Percentiles rank a stretch among this genome's conserved stretches.
These are phyloP conservation scores for Egretta garzetta DNA, from an alignment of 2,113 vertebrate genomes.

Conservation along the genomic window DNA sequence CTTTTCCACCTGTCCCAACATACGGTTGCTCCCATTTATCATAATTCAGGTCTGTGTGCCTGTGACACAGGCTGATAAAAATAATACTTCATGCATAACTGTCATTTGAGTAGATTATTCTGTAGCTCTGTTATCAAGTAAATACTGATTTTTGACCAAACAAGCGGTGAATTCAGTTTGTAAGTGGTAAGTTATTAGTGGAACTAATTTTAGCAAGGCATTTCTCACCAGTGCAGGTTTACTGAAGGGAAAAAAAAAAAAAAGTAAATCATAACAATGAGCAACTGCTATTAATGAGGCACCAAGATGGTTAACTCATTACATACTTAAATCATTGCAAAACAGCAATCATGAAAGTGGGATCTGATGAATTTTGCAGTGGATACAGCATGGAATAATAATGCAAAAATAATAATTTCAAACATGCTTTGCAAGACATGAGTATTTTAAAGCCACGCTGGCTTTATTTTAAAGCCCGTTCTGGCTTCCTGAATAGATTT, in stretches of 20 bases:
- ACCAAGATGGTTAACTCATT: neutral
- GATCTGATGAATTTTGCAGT: neutral
- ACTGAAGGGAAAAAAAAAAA: neutral
- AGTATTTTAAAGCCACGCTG: neutral
- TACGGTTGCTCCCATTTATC: neutral
- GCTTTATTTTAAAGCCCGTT: neutral
- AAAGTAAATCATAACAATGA: neutral
- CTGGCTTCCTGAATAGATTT: neutral
- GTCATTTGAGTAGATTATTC: neutral
- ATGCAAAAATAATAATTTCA: neutral
- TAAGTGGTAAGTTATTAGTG: neutral
- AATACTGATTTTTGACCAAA: neutral
- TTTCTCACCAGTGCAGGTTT: neutral
- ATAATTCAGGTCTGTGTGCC: neutral
- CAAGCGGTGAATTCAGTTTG: neutral
- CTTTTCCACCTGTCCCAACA: conserved; percentile 1
- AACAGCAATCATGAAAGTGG: neutral
- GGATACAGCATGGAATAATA: neutral
- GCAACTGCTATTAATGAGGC: neutral
- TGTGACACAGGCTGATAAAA: neutral
- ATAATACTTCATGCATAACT: neutral
- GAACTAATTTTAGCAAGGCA: neutral
- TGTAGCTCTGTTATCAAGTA: neutral
- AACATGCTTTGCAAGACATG: neutral
- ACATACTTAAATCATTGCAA: neutral